Percentiles rank a stretch among this genome's conserved stretches.
Evolutionary conservation across 2,888 invertebrate genomes (phyloP).

Genomic region (Euspilapteryx auroguttella): DNA sequence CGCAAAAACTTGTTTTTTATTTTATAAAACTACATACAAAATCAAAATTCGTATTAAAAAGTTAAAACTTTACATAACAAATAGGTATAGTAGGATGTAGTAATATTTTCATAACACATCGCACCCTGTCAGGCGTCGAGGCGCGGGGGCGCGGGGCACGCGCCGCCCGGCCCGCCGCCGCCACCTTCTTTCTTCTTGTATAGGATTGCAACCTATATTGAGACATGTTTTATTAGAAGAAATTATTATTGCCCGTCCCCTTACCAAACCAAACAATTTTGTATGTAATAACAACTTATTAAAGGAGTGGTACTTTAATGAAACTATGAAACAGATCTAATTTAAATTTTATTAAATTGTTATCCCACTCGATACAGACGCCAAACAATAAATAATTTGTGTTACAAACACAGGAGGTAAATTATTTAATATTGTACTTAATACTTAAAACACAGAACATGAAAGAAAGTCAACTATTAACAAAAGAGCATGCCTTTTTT

Average conservation of each 20-base stretch:
- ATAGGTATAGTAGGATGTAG: too few species aligned
- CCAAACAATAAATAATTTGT: conserved; percentile 29
- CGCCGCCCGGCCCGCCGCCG: conserved; percentile 1
- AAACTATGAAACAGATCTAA: conserved; percentile 37
- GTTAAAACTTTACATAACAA: too few species aligned
- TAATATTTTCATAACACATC: too few species aligned
- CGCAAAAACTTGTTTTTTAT: conserved; percentile 10
- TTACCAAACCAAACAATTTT: background rate
- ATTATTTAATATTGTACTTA: conserved; percentile 23
- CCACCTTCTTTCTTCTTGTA: conserved; percentile 8
- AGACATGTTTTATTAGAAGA: background rate
- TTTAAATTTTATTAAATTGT: conserved; percentile 31
- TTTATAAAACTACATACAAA: conserved; percentile 3
- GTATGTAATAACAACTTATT: background rate
- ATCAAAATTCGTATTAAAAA: too few species aligned
- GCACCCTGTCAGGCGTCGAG: too few species aligned
- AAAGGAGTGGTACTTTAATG: conserved; percentile 1
- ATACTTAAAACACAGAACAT: conserved; percentile 13
- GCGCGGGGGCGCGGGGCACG: too few species aligned
- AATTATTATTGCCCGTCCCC: background rate
- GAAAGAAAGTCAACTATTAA: conserved; percentile 26
- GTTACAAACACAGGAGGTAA: conserved; percentile 12
- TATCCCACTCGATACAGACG: conserved; percentile 16
- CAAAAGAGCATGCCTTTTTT: conserved; percentile 36
- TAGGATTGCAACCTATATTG: conserved; percentile 12